These are phyloP conservation scores for Mesorhabditis spiculigera DNA, from an alignment of 2,888 invertebrate species.

Conservation along the genomic window DNA sequence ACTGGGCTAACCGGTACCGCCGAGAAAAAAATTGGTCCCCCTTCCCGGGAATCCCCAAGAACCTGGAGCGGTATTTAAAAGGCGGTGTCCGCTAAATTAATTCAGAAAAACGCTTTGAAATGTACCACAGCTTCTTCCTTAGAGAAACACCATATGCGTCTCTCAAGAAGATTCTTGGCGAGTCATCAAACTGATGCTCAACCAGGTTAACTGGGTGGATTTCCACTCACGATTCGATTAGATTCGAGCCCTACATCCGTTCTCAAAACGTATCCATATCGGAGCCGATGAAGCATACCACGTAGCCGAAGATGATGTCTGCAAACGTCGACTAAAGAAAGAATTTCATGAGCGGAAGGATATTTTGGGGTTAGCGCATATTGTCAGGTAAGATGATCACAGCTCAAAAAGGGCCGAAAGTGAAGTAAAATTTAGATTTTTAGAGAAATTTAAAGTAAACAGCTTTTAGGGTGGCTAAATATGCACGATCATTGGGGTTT, in stretches of 20 bases:
- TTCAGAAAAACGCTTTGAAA: too few species aligned
- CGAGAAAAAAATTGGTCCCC: too few species aligned
- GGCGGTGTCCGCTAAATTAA: too few species aligned
- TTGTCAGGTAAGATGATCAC: conserved; percentile 20
- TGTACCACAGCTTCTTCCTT: too few species aligned
- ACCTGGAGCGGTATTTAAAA: too few species aligned
- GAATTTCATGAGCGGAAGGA: not conserved
- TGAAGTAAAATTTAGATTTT: not conserved
- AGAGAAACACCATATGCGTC: conserved; percentile 62
- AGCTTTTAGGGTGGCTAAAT: conserved; percentile 24
- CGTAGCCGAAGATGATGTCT: conserved; percentile 59
- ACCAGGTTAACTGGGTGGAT: conserved; percentile 65
- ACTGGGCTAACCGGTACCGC: too few species aligned
- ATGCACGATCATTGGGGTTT: conserved; percentile 33
- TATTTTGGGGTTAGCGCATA: conserved; percentile 22
- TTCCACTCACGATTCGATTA: not conserved
- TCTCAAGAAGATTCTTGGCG: conserved; percentile 64
- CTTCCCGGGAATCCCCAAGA: too few species aligned
- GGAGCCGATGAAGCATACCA: conserved; percentile 80
- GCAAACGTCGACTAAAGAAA: not conserved
- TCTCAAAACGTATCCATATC: conserved; percentile 66
- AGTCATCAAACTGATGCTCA: conserved; percentile 71
- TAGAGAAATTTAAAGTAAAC: too few species aligned
- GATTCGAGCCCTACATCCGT: conserved; percentile 55
- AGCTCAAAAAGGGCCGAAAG: not conserved